Conservation (phyloP, 2,888 invertebrate species). For the Coelogynopora nodosa region DNA sequence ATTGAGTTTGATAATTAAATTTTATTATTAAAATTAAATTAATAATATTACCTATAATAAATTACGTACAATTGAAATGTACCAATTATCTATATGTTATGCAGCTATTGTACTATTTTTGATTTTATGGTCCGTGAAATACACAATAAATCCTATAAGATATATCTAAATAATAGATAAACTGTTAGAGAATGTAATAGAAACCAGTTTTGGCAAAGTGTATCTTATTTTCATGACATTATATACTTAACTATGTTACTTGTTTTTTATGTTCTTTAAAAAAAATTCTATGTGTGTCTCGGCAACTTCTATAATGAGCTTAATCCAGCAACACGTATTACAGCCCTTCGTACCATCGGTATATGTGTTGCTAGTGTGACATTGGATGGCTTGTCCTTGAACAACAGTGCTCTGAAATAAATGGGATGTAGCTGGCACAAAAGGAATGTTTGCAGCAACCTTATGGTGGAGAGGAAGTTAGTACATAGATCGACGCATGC, state of each 20-base stretch:
- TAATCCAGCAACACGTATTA: background rate
- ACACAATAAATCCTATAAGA: too few species aligned
- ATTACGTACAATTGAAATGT: too few species aligned
- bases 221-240: too few species aligned
- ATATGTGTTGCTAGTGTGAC: background rate
- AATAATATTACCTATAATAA: too few species aligned
- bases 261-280: background rate
- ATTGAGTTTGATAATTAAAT: too few species aligned
- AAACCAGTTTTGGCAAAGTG: too few species aligned
- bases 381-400: background rate
- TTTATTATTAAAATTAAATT: too few species aligned
- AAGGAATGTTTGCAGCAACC: background rate
- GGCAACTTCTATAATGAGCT: background rate
- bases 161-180: too few species aligned
- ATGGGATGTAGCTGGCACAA: background rate
- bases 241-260: too few species aligned
- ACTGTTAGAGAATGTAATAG: too few species aligned
- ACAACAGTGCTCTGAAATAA: background rate
- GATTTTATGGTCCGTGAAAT: background rate
- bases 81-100: too few species aligned
- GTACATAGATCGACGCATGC: background rate
- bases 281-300: background rate
- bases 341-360: background rate
- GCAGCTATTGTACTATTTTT: too few species aligned
- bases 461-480: background rate